Base-by-base conservation (phyloP, 2,888 invertebrate species). In the Carcina quercana region DNA sequence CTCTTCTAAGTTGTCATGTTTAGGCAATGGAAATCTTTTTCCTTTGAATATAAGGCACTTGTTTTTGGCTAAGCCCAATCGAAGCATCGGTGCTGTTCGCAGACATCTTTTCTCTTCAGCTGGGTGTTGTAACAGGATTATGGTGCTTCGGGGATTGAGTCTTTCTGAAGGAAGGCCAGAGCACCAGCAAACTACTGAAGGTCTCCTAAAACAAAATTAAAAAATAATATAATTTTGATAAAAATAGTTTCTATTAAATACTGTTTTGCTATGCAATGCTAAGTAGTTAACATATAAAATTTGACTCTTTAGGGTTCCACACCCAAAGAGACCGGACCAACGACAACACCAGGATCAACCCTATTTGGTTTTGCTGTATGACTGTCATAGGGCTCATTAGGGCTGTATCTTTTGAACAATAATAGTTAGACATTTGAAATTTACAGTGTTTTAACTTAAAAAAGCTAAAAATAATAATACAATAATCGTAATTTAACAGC, bases 31-130 rank as follows among this genome's bases (percentile, higher is more conserved):
- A 71, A 97, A 96, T 50, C 88, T 90, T 69, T 96, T 96, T 25
- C 96, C 96, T 74, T 90, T 91, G 49, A 83, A 90, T 54, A 91
- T 88, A 45, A 91, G 80, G 79, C 96, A 96, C 75, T 91, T 93
- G 32, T 89, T 91, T 31, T 87, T 71, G 27, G 86, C 82, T 38
- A 97, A 71, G 15, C 94, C 92, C 30, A 94, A 80, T 49, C 90
- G 87, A 17, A 97, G 78, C 93, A 97, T 97, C 7, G 94, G 92
- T 10, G 94, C 96, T 15, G 97, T 97, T 30, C 95, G 88, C 25
- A 97, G 83, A 52, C 94, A 93, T 48, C 97, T 86, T 60, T 94
- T 93, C 59, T 95, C 94, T 86, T 97, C 97, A 38, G 95, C 95
- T 8, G 97, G 97, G 80, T 97, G 97, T 69, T 97, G 97, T 5